Conservation (phyloP, 2,797 vertebrate species). For the Propithecus deckenii region DNA sequence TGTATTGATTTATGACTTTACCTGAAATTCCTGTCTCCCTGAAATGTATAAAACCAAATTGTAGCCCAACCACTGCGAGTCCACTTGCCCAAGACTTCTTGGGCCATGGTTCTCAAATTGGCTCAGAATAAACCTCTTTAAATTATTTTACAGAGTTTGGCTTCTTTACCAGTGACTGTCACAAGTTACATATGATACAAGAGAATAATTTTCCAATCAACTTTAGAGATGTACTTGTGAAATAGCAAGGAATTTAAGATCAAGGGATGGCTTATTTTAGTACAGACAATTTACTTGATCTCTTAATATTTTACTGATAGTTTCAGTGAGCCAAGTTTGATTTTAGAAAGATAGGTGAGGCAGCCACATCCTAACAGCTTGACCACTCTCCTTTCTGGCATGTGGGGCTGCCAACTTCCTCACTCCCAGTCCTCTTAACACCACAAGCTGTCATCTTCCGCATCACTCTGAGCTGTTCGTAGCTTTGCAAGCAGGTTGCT, state of each 20-base stretch:
- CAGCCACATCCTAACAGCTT: background rate
- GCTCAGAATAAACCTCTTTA: no score
- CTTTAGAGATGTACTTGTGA: background rate
- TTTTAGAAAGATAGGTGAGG: background rate
- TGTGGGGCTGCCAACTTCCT: background rate
- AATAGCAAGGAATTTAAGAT: conserved; percentile 9
- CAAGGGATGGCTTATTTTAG: background rate
- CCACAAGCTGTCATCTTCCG: background rate
- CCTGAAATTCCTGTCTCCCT: no score
- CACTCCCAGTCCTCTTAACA: background rate
- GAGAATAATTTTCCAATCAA: background rate
- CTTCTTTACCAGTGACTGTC: background rate
- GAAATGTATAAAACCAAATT: no score
- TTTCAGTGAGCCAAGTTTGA: background rate
- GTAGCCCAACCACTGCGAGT: no score
- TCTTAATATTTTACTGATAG: background rate
- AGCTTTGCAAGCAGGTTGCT: background rate
- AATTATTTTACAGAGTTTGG: no score
- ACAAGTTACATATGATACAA: background rate
- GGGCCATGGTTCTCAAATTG: no score
- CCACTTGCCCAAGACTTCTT: no score
- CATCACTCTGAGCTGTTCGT: background rate
- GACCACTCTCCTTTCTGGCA: background rate
- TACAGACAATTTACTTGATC: background rate
- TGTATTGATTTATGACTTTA: no score